These are phyloP conservation scores for Drosophila monieri DNA, from an alignment of 2,888 invertebrate genomes.

Conservation along the genomic window DNA sequence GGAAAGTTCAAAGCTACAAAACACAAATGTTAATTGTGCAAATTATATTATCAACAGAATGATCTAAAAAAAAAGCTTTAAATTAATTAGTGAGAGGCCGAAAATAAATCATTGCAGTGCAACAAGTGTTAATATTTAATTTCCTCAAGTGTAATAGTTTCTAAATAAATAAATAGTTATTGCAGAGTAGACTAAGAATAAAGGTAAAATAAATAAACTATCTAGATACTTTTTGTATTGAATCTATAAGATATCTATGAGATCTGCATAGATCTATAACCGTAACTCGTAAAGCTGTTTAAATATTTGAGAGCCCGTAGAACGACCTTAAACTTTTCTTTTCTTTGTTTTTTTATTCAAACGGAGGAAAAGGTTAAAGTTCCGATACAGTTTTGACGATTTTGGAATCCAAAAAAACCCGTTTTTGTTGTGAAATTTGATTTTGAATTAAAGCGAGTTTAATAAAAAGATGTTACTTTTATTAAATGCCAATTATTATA, in stretches of 20 bases:
- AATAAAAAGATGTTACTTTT: background rate
- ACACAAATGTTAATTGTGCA: slow-evolving; percentile 39
- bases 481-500: background rate
- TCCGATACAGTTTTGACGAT: slow-evolving; percentile 31
- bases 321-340: slow-evolving; percentile 63
- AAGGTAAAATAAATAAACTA: too few relatives aligned
- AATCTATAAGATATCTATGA: background rate
- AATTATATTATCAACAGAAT: slow-evolving; percentile 20
- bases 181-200: too few relatives aligned
- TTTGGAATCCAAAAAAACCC: slow-evolving; percentile 12
- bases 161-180: too few relatives aligned
- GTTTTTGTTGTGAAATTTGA: slow-evolving; percentile 29
- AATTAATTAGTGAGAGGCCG: slow-evolving; percentile 10
- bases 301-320: slow-evolving; percentile 61
- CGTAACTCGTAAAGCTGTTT: slow-evolving; percentile 61
- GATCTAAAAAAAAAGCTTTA: slow-evolving; percentile 29
- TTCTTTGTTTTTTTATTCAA: slow-evolving; percentile 34
- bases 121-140: slow-evolving; percentile 18
- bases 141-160: slow-evolving; percentile 14
- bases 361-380: slow-evolving; percentile 44
- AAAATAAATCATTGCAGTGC: slow-evolving; percentile 8
- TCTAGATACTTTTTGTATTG: too few relatives aligned
- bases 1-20: slow-evolving; percentile 45
- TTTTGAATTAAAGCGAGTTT: background rate
- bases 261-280: slow-evolving; percentile 23